phyloP scores from a whole-genome alignment of 2,797 vertebrate genomes.

The Ctenopoma multispine region DNA sequence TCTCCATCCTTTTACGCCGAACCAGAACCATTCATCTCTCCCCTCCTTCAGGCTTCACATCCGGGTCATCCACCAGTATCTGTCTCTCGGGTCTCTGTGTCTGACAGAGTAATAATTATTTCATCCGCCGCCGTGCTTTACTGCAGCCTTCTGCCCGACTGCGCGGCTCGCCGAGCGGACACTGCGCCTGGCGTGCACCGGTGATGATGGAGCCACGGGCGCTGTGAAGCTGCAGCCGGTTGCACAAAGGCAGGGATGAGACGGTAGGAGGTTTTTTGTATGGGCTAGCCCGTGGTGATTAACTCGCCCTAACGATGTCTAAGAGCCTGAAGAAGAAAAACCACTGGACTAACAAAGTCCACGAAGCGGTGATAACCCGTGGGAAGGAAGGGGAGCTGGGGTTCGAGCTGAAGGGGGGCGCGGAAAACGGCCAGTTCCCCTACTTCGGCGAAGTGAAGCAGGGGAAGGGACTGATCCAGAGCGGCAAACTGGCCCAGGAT shows the following conservation, averaged over 20 bases:
- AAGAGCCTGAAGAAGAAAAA: conserved; percentile 99
- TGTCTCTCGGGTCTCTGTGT: conserved; percentile 74
- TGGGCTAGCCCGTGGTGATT: conserved; percentile 77
- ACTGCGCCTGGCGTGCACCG: conserved; percentile 70
- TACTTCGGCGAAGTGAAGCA: conserved; percentile 96
- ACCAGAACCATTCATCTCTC: conserved; percentile 84
- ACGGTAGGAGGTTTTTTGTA: conserved; percentile 75
- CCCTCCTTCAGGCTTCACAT: conserved; percentile 87
- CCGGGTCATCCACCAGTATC: conserved; percentile 86
- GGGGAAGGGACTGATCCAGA: conserved; percentile 94
- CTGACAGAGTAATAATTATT: conserved; percentile 68
- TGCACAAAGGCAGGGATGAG: conserved; percentile 78
- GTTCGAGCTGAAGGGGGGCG: conserved; percentile 96
- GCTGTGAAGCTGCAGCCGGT: conserved; percentile 72
- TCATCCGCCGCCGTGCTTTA: conserved; percentile 72
- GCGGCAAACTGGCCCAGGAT: conserved; percentile 89
- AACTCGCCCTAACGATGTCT: conserved; percentile 91
- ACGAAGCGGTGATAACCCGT: conserved; percentile 93
- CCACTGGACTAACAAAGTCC: conserved; percentile 99
- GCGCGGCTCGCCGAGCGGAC: conserved; percentile 74
- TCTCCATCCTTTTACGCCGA: conserved; percentile 81
- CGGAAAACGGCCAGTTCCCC: conserved; percentile 97
- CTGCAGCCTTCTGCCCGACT: conserved; percentile 75
- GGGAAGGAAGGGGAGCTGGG: conserved; percentile 95
- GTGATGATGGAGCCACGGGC: conserved; percentile 71